Percentiles rank a stretch among this genome's conserved stretches.
Conservation (phyloP, 1,140 invertebrate species). For the Wiebesia pumilae region DNA sequence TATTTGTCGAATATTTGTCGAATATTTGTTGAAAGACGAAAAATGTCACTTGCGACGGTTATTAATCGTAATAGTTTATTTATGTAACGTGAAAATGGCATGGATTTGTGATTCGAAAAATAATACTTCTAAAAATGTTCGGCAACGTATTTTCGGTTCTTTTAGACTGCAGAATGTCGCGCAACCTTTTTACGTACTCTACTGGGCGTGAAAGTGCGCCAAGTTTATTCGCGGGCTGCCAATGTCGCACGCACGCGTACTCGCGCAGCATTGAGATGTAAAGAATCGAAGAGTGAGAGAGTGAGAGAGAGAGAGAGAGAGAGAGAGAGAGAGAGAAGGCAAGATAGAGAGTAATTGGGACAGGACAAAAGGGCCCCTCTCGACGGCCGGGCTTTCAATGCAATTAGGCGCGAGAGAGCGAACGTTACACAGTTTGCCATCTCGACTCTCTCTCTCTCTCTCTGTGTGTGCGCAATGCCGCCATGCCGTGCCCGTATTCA, state of each 20-base stretch:
- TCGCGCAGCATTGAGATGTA: conserved; percentile 30
- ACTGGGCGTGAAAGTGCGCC: conserved; percentile 23
- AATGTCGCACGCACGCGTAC: conserved; percentile 6
- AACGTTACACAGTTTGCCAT: not conserved
- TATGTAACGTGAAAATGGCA: not conserved
- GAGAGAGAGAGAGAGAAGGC: not conserved
- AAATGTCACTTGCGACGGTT: not conserved
- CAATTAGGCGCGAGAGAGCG: conserved; percentile 34
- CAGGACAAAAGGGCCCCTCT: conserved; percentile 40
- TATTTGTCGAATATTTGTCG: no score
- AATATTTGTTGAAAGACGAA: not conserved
- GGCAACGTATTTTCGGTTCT: not conserved
- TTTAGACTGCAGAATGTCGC: not conserved
- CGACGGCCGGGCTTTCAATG: conserved; percentile 37
- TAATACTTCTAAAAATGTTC: not conserved
- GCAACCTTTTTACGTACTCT: not conserved
- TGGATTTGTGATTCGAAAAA: not conserved
- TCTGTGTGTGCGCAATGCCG: not conserved
- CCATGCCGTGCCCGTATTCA: conserved; percentile 25
- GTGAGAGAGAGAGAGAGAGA: not conserved
- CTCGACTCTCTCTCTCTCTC: not conserved
- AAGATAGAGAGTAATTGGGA: conserved; percentile 30
- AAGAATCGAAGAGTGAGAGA: not conserved
- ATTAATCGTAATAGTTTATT: conserved; percentile 3
- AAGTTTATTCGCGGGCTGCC: conserved; percentile 10